A percentile compares a stretch with the other conserved stretches of the same genome.
Evolutionary conservation across 2,888 invertebrate genomes (phyloP).

Genomic region (Hylaea fasciaria): DNA sequence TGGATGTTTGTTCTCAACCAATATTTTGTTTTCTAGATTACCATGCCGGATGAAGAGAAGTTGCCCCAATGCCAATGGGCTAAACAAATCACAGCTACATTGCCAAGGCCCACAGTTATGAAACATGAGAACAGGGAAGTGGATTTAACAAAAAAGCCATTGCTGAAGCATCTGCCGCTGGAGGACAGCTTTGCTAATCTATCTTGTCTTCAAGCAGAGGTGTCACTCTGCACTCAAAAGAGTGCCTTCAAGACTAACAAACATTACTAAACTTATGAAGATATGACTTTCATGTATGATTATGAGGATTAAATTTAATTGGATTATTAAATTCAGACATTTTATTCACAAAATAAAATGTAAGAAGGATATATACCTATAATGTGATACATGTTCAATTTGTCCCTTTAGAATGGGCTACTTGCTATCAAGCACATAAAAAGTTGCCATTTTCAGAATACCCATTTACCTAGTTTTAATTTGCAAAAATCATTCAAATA

Average conservation of each 20-base stretch:
- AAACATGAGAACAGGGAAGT: slow-evolving; percentile 65
- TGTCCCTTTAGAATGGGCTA: too few species aligned
- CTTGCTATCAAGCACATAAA: too few species aligned
- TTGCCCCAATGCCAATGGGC: slow-evolving; percentile 62
- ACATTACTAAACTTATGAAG: slow-evolving; percentile 10
- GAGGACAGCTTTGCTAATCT: slow-evolving; percentile 69
- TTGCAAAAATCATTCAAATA: too few species aligned
- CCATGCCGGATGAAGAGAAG: slow-evolving; percentile 59
- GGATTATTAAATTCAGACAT: not conserved
- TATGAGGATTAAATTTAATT: slow-evolving; percentile 1
- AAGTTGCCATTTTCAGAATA: too few species aligned
- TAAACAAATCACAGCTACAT: slow-evolving; percentile 57
- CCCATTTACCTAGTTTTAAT: too few species aligned
- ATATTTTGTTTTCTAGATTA: slow-evolving; percentile 54
- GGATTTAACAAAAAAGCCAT: slow-evolving; percentile 48
- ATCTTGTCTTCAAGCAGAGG: slow-evolving; percentile 67
- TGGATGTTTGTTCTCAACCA: too few species aligned
- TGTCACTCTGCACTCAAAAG: slow-evolving; percentile 68
- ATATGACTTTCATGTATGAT: not conserved
- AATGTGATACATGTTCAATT: too few species aligned
- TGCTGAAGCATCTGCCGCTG: slow-evolving; percentile 41
- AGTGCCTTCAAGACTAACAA: slow-evolving; percentile 57
- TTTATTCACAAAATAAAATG: too few species aligned
- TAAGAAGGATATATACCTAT: too few species aligned
- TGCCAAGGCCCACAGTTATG: slow-evolving; percentile 62